Conservation (phyloP, 2,888 invertebrate genomes). For the Prosopocoilus inquinatus region DNA sequence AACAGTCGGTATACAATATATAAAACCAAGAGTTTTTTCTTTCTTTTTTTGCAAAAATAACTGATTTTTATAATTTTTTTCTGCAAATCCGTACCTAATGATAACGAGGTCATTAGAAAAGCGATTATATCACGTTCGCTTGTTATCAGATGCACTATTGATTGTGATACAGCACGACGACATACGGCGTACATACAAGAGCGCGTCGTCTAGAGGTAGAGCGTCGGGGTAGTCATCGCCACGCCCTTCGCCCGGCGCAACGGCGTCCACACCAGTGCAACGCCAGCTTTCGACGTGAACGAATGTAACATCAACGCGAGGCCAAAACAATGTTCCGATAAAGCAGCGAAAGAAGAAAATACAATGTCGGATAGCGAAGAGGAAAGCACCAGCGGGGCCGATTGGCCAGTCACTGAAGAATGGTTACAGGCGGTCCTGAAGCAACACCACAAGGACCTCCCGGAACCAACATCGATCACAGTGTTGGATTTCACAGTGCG, state of each 20-base stretch:
- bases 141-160: conserved; percentile 48
- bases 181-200: conserved; percentile 46
- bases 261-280: conserved; percentile 12
- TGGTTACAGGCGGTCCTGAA: conserved; percentile 57
- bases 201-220: conserved; percentile 51
- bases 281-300: no score
- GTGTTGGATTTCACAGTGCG: conserved; percentile 56
- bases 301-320: no score
- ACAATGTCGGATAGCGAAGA: conserved; percentile 57
- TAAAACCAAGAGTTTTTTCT: no score
- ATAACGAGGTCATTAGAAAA: no score
- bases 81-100: no score
- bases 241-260: conserved; percentile 27
- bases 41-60: no score
- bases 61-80: no score
- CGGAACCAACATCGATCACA: conserved; percentile 41
- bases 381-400: conserved; percentile 48
- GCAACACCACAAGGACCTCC: conserved; percentile 50
- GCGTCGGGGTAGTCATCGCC: conserved; percentile 47
- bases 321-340: conserved; percentile 7
- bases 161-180: conserved; percentile 41
- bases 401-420: conserved; percentile 58
- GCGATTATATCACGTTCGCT: no score
- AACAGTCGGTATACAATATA: no score
- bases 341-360: conserved; percentile 41